These are phyloP conservation scores for Cryptotermes secundus DNA, from an alignment of 1,140 invertebrate species.

Conservation along the genomic window DNA sequence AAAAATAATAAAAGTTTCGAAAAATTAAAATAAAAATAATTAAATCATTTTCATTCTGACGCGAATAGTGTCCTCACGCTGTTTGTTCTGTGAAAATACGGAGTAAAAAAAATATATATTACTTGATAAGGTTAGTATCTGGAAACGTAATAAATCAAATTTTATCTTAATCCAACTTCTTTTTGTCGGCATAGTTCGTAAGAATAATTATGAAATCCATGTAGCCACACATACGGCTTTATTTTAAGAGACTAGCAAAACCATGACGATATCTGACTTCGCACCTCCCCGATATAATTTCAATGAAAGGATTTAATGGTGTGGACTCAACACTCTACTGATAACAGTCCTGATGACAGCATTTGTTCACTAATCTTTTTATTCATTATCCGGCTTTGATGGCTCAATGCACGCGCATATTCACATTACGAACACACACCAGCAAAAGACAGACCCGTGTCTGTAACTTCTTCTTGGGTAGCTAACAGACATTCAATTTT, in stretches of 20 bases:
- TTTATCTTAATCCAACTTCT: constrained; percentile 10
- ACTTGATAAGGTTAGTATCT: constrained; percentile 1
- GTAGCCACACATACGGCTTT: not conserved
- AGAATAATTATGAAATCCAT: not conserved
- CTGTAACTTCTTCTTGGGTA: too few species aligned
- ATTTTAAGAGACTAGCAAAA: not conserved
- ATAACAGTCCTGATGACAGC: not conserved
- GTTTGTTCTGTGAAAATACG: not conserved
- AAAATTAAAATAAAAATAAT: too few species aligned
- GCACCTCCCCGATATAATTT: not conserved
- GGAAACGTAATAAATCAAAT: constrained; percentile 11
- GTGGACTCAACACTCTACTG: constrained; percentile 2
- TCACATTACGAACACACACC: too few species aligned
- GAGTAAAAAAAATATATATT: not conserved
- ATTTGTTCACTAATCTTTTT: not conserved
- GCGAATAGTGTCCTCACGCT: not conserved
- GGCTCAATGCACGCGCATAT: too few species aligned
- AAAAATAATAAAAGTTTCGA: too few species aligned
- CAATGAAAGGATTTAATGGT: not conserved
- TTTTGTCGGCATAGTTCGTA: not conserved
- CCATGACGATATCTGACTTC: not conserved
- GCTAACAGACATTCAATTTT: too few species aligned
- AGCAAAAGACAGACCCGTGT: too few species aligned
- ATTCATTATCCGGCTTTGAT: not conserved
- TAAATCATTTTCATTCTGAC: too few species aligned